Conservation (phyloP, 2,113 vertebrate species). For the Python bivittatus region DNA sequence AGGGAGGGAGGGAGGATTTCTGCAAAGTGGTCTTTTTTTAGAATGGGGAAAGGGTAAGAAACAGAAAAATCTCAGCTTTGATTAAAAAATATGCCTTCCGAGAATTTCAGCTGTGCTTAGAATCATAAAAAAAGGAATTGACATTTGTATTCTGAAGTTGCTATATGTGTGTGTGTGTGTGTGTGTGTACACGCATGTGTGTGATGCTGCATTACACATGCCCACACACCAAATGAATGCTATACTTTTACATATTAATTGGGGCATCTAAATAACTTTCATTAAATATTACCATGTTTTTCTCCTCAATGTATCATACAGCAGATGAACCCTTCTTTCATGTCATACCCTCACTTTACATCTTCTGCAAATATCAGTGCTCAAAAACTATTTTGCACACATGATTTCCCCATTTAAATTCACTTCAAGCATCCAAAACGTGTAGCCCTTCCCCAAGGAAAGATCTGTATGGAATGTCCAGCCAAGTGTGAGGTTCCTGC, state of each 20-base stretch:
- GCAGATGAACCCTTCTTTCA: neutral
- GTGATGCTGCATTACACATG: neutral
- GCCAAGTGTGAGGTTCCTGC: neutral
- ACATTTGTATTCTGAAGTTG: neutral
- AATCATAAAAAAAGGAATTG: neutral
- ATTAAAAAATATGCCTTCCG: neutral
- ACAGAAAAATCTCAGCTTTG: neutral
- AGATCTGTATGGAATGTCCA: neutral
- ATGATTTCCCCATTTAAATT: neutral
- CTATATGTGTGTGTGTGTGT: neutral
- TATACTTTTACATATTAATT: neutral
- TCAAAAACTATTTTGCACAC: neutral
- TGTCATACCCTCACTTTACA: neutral
- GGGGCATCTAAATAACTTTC: conserved; percentile 19
- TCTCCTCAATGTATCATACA: neutral
- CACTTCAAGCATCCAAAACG: neutral
- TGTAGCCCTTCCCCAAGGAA: neutral
- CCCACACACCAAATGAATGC: neutral
- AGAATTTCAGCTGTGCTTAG: neutral
- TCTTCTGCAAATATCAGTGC: neutral
- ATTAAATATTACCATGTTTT: conserved; percentile 5
- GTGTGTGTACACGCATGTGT: neutral
- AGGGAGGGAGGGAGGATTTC: neutral
- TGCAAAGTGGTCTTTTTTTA: neutral
- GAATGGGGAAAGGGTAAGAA: neutral